Conservation (phyloP, 2,888 invertebrate species). For the Cistogaster globosa region DNA sequence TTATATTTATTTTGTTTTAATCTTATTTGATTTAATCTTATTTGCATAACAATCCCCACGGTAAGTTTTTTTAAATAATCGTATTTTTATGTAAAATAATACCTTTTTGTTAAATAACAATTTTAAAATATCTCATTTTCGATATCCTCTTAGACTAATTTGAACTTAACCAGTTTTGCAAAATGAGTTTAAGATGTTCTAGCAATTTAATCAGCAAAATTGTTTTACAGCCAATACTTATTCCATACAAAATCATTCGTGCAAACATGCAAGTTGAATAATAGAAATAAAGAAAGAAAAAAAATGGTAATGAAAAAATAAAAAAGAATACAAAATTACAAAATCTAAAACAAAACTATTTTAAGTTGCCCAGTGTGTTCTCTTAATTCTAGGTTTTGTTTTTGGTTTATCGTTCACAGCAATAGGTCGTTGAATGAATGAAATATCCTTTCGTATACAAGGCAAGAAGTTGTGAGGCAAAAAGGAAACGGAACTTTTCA, state of each 20-base stretch:
- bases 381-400: constrained; percentile 19
- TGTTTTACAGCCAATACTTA: constrained; percentile 40
- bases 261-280: constrained; percentile 41
- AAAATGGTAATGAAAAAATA: neutral
- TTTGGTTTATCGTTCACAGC: constrained; percentile 39
- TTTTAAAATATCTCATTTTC: constrained; percentile 44
- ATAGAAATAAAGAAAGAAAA: neutral
- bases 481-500: constrained; percentile 75
- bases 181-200: constrained; percentile 3
- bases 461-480: constrained; percentile 45
- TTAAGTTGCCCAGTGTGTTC: constrained; percentile 15
- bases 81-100: constrained; percentile 39
- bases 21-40: too few species aligned
- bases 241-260: constrained; percentile 58
- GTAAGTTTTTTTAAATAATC: neutral
- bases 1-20: too few species aligned
- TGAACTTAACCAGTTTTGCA: constrained; percentile 38
- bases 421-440: constrained; percentile 52
- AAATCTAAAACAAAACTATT: constrained; percentile 49
- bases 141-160: constrained; percentile 43
- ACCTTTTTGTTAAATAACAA: constrained; percentile 20
- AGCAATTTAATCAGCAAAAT: constrained; percentile 56
- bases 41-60: too few species aligned
- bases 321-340: constrained; percentile 35
- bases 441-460: constrained; percentile 57